These are phyloP conservation scores for Mycteria americana DNA, from an alignment of 2,797 vertebrate genomes.

Conservation along the genomic window DNA sequence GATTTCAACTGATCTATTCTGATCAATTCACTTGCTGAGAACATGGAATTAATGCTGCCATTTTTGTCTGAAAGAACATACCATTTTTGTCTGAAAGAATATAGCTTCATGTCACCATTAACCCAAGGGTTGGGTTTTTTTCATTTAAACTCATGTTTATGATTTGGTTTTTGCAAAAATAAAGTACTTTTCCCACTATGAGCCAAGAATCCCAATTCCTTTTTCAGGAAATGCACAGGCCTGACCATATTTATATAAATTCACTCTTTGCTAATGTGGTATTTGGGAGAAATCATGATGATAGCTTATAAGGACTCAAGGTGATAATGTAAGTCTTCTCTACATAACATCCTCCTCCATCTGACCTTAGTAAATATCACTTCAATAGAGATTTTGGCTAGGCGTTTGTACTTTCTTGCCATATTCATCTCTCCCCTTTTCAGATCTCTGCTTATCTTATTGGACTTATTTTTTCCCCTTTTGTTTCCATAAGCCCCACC, in stretches of 20 bases:
- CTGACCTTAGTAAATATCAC: background rate
- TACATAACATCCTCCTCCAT: background rate
- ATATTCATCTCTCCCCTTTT: background rate
- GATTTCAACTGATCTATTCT: background rate
- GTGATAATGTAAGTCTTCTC: background rate
- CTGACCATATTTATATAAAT: background rate
- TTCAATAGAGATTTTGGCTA: background rate
- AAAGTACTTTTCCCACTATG: background rate
- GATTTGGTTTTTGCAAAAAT: background rate
- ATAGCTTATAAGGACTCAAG: background rate
- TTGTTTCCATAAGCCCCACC: conserved; percentile 38
- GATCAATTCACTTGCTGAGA: background rate
- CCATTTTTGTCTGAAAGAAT: background rate
- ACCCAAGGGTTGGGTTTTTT: background rate
- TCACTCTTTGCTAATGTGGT: background rate
- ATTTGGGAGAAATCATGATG: background rate
- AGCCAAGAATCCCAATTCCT: conserved; percentile 6
- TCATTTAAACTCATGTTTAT: background rate
- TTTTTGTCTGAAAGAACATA: background rate
- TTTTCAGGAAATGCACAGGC: conserved; percentile 31
- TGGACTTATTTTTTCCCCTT: background rate
- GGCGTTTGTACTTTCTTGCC: background rate
- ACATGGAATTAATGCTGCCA: background rate
- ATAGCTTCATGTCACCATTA: background rate
- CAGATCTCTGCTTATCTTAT: background rate